Evolutionary conservation across 2,888 invertebrate genomes (phyloP).

Genomic region (Dynastes hyllus): DNA sequence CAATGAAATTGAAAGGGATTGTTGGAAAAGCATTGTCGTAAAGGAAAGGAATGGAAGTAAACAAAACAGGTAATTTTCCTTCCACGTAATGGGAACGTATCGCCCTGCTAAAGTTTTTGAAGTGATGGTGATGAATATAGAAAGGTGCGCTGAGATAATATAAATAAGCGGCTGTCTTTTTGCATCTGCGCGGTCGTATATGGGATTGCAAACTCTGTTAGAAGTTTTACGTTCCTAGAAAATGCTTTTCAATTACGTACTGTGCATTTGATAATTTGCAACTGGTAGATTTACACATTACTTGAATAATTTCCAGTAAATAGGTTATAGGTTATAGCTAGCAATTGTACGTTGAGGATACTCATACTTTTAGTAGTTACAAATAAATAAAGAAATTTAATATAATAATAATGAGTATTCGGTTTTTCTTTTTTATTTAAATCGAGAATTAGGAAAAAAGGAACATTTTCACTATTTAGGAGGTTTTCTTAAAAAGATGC

Average conservation of each 20-base stretch:
- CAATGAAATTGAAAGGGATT: conserved; percentile 45
- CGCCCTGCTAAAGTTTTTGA: conserved; percentile 32
- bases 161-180: background rate
- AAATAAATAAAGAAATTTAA: no score
- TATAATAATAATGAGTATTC: no score
- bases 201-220: background rate
- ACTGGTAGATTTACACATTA: background rate
- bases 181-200: background rate
- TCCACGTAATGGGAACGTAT: conserved; percentile 32
- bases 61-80: conserved; percentile 45
- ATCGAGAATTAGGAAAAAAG: no score
- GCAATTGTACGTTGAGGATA: no score
- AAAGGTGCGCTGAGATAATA: conserved; percentile 16
- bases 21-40: conserved; percentile 35
- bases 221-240: background rate
- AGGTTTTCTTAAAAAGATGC: no score
- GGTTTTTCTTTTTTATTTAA: no score
- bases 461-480: no score
- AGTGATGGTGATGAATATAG: conserved; percentile 34
- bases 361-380: no score
- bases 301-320: background rate
- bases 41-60: conserved; percentile 39
- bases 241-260: background rate
- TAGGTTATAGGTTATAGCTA: no score
- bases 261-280: background rate